Conservation (phyloP, 2,888 invertebrate genomes). For the Euzetes globulus region DNA sequence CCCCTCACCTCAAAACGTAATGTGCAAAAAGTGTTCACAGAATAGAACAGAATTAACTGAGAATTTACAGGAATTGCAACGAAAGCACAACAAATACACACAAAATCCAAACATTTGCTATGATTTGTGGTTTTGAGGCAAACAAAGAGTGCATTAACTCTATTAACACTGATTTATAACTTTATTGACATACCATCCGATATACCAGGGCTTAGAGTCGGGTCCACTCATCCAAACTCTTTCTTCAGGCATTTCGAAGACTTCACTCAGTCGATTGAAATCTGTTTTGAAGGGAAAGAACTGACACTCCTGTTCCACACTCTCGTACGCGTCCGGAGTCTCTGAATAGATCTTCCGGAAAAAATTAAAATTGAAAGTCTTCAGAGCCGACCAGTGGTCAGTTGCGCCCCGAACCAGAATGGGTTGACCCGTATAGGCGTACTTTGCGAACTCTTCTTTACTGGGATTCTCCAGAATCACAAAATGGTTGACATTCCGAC, state of each 20-base stretch:
- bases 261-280: constrained; percentile 65
- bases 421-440: constrained; percentile 70
- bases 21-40: not conserved
- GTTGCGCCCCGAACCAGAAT: constrained; percentile 70
- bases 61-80: not conserved
- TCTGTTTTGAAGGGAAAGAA: constrained; percentile 78
- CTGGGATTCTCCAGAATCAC: constrained; percentile 54
- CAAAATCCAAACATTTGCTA: not conserved
- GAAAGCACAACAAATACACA: constrained; percentile 1
- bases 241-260: constrained; percentile 64
- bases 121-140: not conserved
- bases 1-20: not conserved
- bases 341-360: constrained; percentile 44
- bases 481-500: constrained; percentile 60
- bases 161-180: not conserved
- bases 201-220: constrained; percentile 67
- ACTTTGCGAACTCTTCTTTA: constrained; percentile 59
- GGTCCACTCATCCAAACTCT: constrained; percentile 58
- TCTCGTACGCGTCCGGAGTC: constrained; percentile 59
- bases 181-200: constrained; percentile 64
- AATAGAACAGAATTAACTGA: not conserved
- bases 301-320: constrained; percentile 70
- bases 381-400: constrained; percentile 66
- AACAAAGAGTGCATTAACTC: not conserved
- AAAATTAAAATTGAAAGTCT: constrained; percentile 46